Conservation (phyloP, 2,797 vertebrate genomes). For the Phataginus tetradactyla region DNA sequence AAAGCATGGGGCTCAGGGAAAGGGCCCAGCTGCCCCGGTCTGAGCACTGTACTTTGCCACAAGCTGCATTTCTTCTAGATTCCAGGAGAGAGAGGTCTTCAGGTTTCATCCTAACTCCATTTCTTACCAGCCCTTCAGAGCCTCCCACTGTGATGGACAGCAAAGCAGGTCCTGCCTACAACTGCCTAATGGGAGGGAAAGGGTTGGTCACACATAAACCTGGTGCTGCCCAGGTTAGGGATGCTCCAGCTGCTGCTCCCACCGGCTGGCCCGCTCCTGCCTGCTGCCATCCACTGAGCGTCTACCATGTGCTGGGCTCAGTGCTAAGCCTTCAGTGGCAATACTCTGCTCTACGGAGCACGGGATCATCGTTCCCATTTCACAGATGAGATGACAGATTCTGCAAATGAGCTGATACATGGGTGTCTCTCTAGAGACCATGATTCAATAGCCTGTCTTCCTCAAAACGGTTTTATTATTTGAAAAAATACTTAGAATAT, state of each 20-base stretch:
- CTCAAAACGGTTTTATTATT: slow-evolving; percentile 47
- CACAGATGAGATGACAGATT: neutral
- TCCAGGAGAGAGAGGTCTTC: neutral
- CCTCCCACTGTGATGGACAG: neutral
- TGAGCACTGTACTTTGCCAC: neutral
- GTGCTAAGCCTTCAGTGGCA: neutral
- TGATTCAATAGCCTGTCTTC: slow-evolving; percentile 66
- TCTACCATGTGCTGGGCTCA: neutral
- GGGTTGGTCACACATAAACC: neutral
- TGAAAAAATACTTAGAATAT: slow-evolving; percentile 66
- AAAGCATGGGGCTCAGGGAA: neutral
- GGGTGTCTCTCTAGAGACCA: neutral
- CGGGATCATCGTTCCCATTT: neutral
- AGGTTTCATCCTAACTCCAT: neutral
- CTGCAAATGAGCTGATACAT: neutral
- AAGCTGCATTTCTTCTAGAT: neutral
- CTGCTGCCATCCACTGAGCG: neutral
- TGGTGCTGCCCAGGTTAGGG: neutral
- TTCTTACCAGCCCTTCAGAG: neutral
- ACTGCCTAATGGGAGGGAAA: neutral
- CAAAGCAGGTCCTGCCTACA: neutral
- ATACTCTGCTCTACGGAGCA: too few species aligned
- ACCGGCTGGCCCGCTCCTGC: neutral
- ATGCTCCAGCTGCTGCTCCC: neutral
- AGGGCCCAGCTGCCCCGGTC: too few species aligned